These are phyloP conservation scores for Drosophila jambulina DNA, from an alignment of 1,140 invertebrate species.

Conservation along the genomic window DNA sequence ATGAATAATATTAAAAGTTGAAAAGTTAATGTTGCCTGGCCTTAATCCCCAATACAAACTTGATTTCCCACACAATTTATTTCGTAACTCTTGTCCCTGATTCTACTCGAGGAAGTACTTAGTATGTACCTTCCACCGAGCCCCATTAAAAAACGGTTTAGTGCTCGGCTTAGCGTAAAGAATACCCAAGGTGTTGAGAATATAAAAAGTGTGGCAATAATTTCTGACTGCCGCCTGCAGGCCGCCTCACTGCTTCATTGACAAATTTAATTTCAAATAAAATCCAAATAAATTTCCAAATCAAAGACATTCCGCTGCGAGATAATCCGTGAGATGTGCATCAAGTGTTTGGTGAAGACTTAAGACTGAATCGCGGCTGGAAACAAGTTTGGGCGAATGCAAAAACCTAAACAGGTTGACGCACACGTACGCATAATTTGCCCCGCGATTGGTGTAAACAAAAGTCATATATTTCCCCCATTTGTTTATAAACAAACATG, in stretches of 20 bases:
- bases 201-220: neutral
- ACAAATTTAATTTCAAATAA: conserved; percentile 11
- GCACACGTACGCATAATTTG: conserved; percentile 36
- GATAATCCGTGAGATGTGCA: conserved; percentile 29
- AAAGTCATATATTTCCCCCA: conserved; percentile 5
- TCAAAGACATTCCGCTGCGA: conserved; percentile 21
- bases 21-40: no score
- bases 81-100: neutral
- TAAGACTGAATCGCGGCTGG: neutral
- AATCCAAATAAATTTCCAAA: conserved; percentile 15
- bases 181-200: conserved; percentile 5
- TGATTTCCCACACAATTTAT: neutral
- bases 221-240: neutral
- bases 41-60: neutral
- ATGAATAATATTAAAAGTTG: no score
- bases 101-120: conserved; percentile 7
- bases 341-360: conserved; percentile 10
- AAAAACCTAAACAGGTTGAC: conserved; percentile 15
- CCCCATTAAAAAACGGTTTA: neutral
- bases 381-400: conserved; percentile 11
- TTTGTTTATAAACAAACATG: conserved; percentile 38
- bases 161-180: no score
- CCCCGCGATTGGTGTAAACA: conserved; percentile 25
- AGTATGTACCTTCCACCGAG: neutral
- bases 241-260: conserved; percentile 5